Evolutionary conservation across 2,113 vertebrate species (phyloP).

Genomic region (Dipodomys merriami): DNA sequence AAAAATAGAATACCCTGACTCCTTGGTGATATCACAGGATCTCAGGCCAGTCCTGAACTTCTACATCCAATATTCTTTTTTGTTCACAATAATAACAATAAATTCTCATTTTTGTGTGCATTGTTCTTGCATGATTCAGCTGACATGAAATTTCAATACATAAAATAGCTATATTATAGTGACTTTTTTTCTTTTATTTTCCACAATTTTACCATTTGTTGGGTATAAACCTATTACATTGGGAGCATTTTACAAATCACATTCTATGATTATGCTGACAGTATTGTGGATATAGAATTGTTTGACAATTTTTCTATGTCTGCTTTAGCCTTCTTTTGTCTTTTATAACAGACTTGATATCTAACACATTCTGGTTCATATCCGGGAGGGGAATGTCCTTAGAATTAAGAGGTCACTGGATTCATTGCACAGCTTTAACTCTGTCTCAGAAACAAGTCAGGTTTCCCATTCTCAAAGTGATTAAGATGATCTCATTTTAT

Average conservation of each 20-base stretch:
- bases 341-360: not conserved
- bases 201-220: not conserved
- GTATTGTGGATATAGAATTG: not conserved
- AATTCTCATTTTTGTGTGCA: not conserved
- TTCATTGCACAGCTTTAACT: not conserved
- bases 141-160: constrained; percentile 12
- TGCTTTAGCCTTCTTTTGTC: not conserved
- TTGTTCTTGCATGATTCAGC: not conserved
- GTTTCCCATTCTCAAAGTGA: not conserved
- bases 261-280: constrained; percentile 8
- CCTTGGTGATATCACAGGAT: not conserved
- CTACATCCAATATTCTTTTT: not conserved
- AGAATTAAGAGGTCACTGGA: not conserved
- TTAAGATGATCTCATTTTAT: not conserved
- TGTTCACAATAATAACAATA: constrained; percentile 3
- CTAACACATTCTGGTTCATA: not conserved
- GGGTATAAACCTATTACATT: not conserved
- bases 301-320: not conserved
- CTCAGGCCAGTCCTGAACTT: not conserved
- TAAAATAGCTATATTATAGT: not conserved
- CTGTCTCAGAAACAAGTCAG: not conserved
- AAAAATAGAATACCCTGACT: not conserved
- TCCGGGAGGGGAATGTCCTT: not conserved
- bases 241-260: not conserved
- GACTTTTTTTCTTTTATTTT: not conserved